Evolutionary conservation across 2,113 vertebrate genomes (phyloP).

Genomic region (Anhinga rufa): DNA sequence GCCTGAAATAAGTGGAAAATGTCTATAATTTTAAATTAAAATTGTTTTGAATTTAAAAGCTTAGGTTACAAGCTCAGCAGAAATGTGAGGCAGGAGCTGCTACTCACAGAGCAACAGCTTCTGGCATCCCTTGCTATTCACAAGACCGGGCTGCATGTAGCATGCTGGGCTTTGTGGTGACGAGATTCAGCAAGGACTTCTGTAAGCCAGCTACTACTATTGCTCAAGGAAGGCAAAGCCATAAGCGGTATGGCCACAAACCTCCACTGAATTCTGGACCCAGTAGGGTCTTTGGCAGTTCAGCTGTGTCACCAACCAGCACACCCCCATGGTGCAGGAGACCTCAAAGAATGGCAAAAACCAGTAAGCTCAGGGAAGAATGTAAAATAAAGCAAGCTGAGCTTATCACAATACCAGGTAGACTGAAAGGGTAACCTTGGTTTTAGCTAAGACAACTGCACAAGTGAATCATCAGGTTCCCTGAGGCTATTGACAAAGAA

Average conservation of each 20-base stretch:
- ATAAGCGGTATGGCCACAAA: background rate
- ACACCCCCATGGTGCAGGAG: background rate
- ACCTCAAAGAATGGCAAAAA: background rate
- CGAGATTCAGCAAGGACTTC: background rate
- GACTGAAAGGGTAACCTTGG: background rate
- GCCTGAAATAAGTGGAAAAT: background rate
- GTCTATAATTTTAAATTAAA: background rate
- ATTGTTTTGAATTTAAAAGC: background rate
- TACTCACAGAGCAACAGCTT: background rate
- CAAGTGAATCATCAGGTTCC: background rate
- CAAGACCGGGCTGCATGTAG: background rate
- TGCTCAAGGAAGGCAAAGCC: background rate
- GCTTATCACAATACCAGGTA: background rate
- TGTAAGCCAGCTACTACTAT: background rate
- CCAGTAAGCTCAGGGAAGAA: background rate
- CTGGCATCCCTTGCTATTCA: background rate
- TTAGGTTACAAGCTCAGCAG: background rate
- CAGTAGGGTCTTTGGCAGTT: background rate
- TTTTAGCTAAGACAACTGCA: background rate
- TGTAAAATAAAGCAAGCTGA: background rate
- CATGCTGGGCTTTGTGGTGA: background rate
- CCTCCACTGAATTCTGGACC: background rate
- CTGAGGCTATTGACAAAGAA: background rate
- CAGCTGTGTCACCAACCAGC: background rate
- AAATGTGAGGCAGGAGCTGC: background rate